These are phyloP conservation scores for Muraenolepis orangiensis DNA, from an alignment of 2,797 vertebrate species.

Conservation along the genomic window DNA sequence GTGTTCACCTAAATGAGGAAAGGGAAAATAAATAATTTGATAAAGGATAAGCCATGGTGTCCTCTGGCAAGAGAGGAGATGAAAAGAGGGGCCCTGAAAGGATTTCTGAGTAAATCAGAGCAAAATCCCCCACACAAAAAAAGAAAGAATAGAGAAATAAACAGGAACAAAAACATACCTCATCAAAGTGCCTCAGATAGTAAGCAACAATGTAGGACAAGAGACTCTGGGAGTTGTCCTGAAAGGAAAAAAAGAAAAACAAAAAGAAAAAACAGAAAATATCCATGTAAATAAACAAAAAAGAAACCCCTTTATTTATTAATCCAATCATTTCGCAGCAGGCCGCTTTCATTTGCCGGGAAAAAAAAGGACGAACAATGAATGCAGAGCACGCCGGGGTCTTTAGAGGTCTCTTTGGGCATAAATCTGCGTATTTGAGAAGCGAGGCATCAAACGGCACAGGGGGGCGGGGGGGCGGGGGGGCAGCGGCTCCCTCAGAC, in stretches of 20 bases:
- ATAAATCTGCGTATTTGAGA: constrained; percentile 54
- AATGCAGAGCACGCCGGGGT: constrained; percentile 36
- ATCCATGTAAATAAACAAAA: constrained; percentile 68
- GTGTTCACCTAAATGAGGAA: constrained; percentile 65
- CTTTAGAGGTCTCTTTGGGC: constrained; percentile 27
- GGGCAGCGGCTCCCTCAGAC: constrained; percentile 34
- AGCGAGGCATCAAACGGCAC: constrained; percentile 59
- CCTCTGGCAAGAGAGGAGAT: constrained; percentile 70
- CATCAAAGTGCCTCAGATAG: constrained; percentile 96
- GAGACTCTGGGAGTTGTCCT: constrained; percentile 96
- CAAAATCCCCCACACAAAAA: constrained; percentile 50
- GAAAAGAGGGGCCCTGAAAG: constrained; percentile 71
- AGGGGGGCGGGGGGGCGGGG: too few relatives aligned
- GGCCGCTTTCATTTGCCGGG: constrained; percentile 63
- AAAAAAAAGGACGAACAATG: constrained; percentile 42
- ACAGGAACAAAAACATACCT: constrained; percentile 85
- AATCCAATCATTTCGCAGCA: constrained; percentile 64
- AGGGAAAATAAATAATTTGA: constrained; percentile 77
- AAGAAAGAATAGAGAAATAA: constrained; percentile 69
- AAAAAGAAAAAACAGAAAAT: constrained; percentile 54
- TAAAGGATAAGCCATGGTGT: constrained; percentile 73
- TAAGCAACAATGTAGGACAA: constrained; percentile 93
- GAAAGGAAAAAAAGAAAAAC: constrained; percentile 63
- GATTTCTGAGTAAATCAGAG: constrained; percentile 74
- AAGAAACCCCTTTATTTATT: constrained; percentile 69